A percentile compares a stretch with the other conserved stretches of the same genome.
Conservation (phyloP, 2,113 vertebrate species). For the Sterna hirundo region DNA sequence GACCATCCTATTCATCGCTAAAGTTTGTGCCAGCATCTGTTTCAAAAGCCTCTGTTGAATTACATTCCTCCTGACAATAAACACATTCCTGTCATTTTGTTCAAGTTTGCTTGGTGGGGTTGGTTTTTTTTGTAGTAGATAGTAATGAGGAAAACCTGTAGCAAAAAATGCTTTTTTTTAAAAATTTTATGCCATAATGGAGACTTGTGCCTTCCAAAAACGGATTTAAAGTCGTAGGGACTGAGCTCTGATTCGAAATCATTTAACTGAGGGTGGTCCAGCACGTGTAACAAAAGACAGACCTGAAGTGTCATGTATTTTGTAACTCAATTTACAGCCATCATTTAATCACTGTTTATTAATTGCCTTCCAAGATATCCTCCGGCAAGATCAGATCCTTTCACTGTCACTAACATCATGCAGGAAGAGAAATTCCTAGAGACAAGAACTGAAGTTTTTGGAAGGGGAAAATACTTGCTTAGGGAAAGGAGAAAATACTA, state of each 20-base stretch:
- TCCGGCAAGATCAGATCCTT: not conserved
- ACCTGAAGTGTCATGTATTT: not conserved
- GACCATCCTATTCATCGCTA: not conserved
- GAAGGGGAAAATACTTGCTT: not conserved
- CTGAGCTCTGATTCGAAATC: not conserved
- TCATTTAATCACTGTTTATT: not conserved
- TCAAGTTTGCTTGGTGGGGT: not conserved
- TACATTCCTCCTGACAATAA: not conserved
- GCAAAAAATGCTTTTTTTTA: not conserved
- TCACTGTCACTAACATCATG: rapidly evolving
- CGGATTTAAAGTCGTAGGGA: not conserved
- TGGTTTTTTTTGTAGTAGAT: not conserved
- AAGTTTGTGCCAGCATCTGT: not conserved
- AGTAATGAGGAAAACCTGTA: not conserved
- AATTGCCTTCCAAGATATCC: not conserved
- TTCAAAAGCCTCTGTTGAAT: not conserved
- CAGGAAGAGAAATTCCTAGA: not conserved
- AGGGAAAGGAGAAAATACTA: not conserved
- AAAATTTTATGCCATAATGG: not conserved
- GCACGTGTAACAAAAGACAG: not conserved
- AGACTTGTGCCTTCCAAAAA: not conserved
- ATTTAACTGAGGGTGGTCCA: not conserved
- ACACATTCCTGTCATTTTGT: not conserved
- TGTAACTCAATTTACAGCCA: not conserved
- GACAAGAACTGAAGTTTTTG: not conserved